A percentile compares a stretch with the other conserved stretches of the same genome.
Evolutionary conservation across 2,797 vertebrate genomes (phyloP).

Genomic region (Rhabdophis nuchalis): DNA sequence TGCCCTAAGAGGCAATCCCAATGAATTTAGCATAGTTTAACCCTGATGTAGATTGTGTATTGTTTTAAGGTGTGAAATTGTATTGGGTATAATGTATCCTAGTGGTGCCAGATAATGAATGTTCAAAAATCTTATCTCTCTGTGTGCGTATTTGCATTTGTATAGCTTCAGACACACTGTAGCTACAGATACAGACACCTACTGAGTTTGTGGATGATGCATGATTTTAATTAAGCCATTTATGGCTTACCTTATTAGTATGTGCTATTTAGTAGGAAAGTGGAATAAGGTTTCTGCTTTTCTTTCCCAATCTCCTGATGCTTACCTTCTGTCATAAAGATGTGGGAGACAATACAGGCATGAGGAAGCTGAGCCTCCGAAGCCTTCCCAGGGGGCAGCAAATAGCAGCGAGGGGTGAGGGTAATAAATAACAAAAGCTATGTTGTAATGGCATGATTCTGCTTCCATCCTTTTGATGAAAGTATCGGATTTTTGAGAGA

Average conservation of each 20-base stretch:
- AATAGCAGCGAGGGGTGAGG: neutral
- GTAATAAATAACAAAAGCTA: neutral
- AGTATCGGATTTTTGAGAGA: neutral
- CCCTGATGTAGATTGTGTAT: neutral
- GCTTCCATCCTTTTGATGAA: neutral
- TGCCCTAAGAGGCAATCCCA: neutral
- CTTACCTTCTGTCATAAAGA: neutral
- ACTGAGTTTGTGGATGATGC: neutral
- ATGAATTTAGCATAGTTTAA: neutral
- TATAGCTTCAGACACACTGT: neutral
- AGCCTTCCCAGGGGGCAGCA: neutral
- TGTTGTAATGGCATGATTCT: neutral
- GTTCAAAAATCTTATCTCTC: neutral
- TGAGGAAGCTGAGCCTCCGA: neutral
- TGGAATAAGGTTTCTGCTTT: neutral
- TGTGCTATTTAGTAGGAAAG: neutral
- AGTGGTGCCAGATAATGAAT: neutral
- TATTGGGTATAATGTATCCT: neutral
- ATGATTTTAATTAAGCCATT: neutral
- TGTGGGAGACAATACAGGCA: neutral
- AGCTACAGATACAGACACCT: neutral
- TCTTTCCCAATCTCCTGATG: neutral
- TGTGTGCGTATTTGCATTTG: neutral
- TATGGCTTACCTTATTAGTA: neutral
- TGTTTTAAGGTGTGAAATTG: neutral